Percentiles rank a stretch among this genome's conserved stretches.
Conservation (phyloP, 2,797 vertebrate species). For the Podarcis lilfordi region DNA sequence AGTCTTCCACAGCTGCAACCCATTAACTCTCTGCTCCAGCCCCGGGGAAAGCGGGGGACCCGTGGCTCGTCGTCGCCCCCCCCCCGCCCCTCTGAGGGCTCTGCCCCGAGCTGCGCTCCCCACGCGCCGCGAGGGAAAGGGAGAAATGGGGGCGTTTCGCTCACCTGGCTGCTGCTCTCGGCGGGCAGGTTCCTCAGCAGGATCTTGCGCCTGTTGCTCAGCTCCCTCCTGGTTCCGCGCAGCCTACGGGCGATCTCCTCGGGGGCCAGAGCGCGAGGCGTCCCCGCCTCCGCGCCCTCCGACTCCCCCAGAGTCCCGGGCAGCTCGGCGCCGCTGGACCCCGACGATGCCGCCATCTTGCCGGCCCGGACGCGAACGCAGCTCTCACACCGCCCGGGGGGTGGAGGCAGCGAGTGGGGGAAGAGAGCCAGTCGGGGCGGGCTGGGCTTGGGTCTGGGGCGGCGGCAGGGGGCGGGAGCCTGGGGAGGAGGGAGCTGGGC, state of each 20-base stretch:
- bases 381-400: conserved; percentile 28
- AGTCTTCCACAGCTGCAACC: not conserved
- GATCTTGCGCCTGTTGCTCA: conserved; percentile 96
- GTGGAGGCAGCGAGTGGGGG: conserved; percentile 25
- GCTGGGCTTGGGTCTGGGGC: conserved; percentile 10
- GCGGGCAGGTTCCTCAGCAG: conserved; percentile 93
- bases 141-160: not conserved
- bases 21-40: not conserved
- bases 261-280: conserved; percentile 75
- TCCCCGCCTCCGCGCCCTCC: conserved; percentile 25
- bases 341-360: conserved; percentile 68
- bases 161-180: conserved; percentile 92
- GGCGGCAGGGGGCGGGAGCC: not conserved
- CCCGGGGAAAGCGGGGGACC: too few species aligned
- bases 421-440: conserved; percentile 21
- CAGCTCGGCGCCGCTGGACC: conserved; percentile 30
- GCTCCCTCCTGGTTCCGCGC: conserved; percentile 87
- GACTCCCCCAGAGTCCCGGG: conserved; percentile 55
- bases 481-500: not conserved
- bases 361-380: conserved; percentile 8
- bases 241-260: conserved; percentile 87
- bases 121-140: not conserved
- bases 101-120: not conserved
- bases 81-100: not conserved
- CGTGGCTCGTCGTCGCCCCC: too few species aligned